These are phyloP conservation scores for Gasteruption jaculator DNA, from an alignment of 2,888 invertebrate genomes.

Conservation along the genomic window DNA sequence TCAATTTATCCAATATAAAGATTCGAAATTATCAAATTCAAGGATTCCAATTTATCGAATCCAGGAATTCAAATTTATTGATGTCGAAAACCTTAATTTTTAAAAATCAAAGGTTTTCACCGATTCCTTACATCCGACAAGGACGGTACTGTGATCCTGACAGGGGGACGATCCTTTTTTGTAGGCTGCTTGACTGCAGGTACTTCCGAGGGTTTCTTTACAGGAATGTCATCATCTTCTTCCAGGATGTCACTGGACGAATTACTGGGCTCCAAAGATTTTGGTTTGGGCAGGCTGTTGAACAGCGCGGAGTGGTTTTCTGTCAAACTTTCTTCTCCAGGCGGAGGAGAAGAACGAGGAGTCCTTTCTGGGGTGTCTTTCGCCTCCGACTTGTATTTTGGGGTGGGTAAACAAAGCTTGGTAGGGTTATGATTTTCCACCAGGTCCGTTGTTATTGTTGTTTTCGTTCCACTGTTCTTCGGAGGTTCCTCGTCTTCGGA, in stretches of 20 bases:
- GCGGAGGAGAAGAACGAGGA: background rate
- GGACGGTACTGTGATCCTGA: slow-evolving; percentile 67
- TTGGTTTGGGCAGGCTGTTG: slow-evolving; percentile 55
- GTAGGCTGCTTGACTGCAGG: slow-evolving; percentile 26
- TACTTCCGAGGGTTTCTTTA: slow-evolving; percentile 35
- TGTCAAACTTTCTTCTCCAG: background rate
- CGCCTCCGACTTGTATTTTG: slow-evolving; percentile 28
- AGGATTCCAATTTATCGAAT: too few species aligned
- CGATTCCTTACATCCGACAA: slow-evolving; percentile 57
- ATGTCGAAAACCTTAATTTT: too few species aligned
- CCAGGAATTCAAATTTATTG: too few species aligned
- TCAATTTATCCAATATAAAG: too few species aligned
- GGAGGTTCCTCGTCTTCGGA: slow-evolving; percentile 36
- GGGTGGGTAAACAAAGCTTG: slow-evolving; percentile 35
- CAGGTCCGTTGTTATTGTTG: background rate
- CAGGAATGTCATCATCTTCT: slow-evolving; percentile 60
- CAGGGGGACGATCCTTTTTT: slow-evolving; percentile 51
- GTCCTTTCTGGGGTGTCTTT: too few species aligned
- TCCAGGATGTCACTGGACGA: slow-evolving; percentile 30
- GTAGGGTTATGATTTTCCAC: slow-evolving; percentile 10
- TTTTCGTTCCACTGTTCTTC: slow-evolving; percentile 3
- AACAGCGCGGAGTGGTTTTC: too few species aligned
- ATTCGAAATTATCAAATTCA: too few species aligned
- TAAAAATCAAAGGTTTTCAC: slow-evolving; percentile 1
- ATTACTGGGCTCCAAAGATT: slow-evolving; percentile 19